Evolutionary conservation across 2,888 invertebrate species (phyloP), one percentile per base, ranked within the genome.

Genomic region (Tillus elongatus): DNA sequence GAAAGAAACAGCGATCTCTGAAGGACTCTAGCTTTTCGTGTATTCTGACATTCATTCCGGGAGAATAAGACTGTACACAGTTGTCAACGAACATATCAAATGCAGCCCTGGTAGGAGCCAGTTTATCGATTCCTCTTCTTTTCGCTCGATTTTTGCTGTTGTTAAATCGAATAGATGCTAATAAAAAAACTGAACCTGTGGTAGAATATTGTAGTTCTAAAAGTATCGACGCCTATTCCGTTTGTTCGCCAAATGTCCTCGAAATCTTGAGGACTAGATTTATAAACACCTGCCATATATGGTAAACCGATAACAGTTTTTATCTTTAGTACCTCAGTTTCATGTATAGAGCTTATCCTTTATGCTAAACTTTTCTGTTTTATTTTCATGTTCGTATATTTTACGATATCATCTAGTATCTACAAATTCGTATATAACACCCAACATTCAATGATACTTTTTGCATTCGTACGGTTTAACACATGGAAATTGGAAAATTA

Each of bases 211-310:
- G 42, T 41, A 14, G 10, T 15, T 26, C n/a, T 14, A 34, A 42
- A 41, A 8, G 30, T 33, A n/a, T 39, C 37, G 4, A 40, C 13
- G 4, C 40, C 42, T 6, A 37, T 19, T 2, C 40, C 40, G 27
- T 42, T 37, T n/a, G 30, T 35, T 11, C n/a, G 15, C 26, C 30
- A 41, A 3, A 41, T 11, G 12, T 41, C 41, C 14, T 31, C 33
- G 6, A 43, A 13, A 39, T 43, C 41, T 28, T 44, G 37, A 12
- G 42, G 27, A 29, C 41, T 41, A 19, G 44, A n/a, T n/a, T n/a
- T n/a, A n/a, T n/a, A n/a, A n/a, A n/a, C n/a, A n/a, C n/a, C n/a
- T n/a, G n/a, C n/a, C n/a, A 30, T 16, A n/a, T n/a, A n/a, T n/a
- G n/a, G n/a, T n/a, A n/a, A n/a, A n/a, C n/a, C n/a, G n/a, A n/a